Conservation (phyloP, 2,113 vertebrate genomes). For the Verasper variegatus region DNA sequence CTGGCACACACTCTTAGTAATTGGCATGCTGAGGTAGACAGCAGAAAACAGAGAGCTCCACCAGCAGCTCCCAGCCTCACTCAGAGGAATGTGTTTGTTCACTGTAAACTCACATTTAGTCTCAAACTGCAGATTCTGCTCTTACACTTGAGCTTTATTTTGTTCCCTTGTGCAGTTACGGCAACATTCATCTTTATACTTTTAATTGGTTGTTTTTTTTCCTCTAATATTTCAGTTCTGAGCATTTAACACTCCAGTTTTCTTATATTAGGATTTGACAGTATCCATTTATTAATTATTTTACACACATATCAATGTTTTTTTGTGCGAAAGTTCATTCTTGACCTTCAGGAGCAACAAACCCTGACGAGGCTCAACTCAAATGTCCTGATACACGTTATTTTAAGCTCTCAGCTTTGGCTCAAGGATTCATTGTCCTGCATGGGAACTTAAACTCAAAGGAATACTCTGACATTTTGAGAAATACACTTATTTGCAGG, state of each 20-base stretch:
- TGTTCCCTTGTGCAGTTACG: not conserved
- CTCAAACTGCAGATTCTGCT: not conserved
- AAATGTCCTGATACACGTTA: not conserved
- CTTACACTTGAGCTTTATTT: not conserved
- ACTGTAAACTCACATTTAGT: conserved; percentile 5
- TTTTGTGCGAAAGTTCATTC: not conserved
- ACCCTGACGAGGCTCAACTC: not conserved
- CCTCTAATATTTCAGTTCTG: not conserved
- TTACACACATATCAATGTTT: too few relatives aligned
- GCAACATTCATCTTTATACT: not conserved
- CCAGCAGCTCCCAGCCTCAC: conserved; percentile 31
- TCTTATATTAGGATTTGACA: not conserved
- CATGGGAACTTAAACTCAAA: not conserved
- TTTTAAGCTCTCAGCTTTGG: not conserved
- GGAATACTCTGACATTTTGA: not conserved
- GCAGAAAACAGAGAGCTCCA: conserved; percentile 40
- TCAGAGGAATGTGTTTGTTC: conserved; percentile 4
- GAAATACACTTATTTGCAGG: too few relatives aligned
- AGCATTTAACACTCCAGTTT: not conserved
- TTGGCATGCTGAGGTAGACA: conserved; percentile 63
- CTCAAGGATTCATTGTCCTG: not conserved
- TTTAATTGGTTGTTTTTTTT: not conserved
- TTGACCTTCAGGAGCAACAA: not conserved
- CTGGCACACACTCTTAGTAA: conserved; percentile 60
- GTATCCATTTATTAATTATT: not conserved